phyloP scores from a whole-genome alignment of 2,797 vertebrate genomes.

The Hephaestus fuliginosus region DNA sequence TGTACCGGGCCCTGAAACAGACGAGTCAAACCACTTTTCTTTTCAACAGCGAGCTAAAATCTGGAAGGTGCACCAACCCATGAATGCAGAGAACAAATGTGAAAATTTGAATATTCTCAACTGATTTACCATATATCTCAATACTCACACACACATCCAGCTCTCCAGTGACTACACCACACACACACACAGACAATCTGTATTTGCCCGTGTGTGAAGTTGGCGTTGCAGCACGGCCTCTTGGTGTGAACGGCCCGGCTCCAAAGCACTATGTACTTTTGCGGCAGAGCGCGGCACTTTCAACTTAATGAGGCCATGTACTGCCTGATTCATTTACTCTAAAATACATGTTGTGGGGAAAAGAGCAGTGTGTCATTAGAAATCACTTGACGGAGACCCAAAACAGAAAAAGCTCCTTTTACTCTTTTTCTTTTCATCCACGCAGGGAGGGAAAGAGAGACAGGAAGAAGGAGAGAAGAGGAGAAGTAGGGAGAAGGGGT shows the following conservation, averaged over 20 bases:
- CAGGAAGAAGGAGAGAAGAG: conserved; percentile 30
- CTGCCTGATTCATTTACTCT: conserved; percentile 79
- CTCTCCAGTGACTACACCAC: not conserved
- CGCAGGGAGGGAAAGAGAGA: conserved; percentile 21
- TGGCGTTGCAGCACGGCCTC: conserved; percentile 40
- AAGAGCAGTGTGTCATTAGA: conserved; percentile 82
- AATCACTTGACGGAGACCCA: conserved; percentile 78
- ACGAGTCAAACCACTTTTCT: not conserved
- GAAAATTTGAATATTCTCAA: conserved; percentile 22
- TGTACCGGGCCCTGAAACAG: conserved; percentile 7
- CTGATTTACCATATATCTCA: conserved; percentile 10
- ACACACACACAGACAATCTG: conserved; percentile 12
- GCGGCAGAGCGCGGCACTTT: conserved; percentile 77
- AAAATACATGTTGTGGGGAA: conserved; percentile 82
- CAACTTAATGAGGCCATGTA: conserved; percentile 83
- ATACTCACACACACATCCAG: conserved; percentile 14
- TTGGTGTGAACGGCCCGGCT: conserved; percentile 53
- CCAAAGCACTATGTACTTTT: conserved; percentile 76
- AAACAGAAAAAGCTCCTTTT: conserved; percentile 63
- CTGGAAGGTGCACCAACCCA: conserved; percentile 10
- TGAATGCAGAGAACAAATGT: conserved; percentile 26
- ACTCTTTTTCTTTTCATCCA: conserved; percentile 15
- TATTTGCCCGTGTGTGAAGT: conserved; percentile 46
- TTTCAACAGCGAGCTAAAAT: not conserved
- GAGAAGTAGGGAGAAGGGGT: conserved; percentile 30